Base-by-base conservation (phyloP, 2,888 invertebrate species). In the Temnothorax rugatulus region DNA sequence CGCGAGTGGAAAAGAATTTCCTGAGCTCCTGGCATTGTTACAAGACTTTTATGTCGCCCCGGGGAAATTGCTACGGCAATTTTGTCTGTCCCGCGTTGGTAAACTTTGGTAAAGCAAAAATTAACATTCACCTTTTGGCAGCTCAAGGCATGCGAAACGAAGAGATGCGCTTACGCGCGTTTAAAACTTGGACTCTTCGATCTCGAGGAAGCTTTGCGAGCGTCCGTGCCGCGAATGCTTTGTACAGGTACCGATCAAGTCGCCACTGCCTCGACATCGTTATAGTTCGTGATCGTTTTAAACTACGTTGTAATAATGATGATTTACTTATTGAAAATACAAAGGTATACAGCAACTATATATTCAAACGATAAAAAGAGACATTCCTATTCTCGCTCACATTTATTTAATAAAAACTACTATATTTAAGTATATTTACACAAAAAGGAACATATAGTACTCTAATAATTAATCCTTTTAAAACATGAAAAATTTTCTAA, bases 31-130 rank as follows among this genome's bases (percentile, higher is more conserved):
- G 66, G 63, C 71, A 66, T 77, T 69, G 89, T 91, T 89, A 88
- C 86, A 87, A 81, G 88, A 87, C 84, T 87, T 90, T 90, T 87
- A 87, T 79, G 83, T 75, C 84, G 74, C 90, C 84, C 88, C 68
- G 41, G 90, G 90, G 88, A 90, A 90, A 90, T 90, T 87, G 88
- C 85, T 83, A 86, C 79, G 85, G 84, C 84, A 89, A 89, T 90
- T 88, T 87, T 79, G 77, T 85, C 68, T 21, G 18, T 68, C 41
- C 54, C 9, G 57, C 63, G 13, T 21, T 44, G 41, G 79, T 38
- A 82, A 81, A 84, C 83, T 81, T 73, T 79, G 38, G 68, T 71
- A 68, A 85, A 88, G 84, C 82, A 88, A 90, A 88, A 90, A 89
- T 89, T 90, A 90, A 90, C 86, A 86, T 86, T 84, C 77, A 83